These are phyloP conservation scores for Indicator indicator DNA, from an alignment of 2,113 vertebrate genomes.

Conservation along the genomic window DNA sequence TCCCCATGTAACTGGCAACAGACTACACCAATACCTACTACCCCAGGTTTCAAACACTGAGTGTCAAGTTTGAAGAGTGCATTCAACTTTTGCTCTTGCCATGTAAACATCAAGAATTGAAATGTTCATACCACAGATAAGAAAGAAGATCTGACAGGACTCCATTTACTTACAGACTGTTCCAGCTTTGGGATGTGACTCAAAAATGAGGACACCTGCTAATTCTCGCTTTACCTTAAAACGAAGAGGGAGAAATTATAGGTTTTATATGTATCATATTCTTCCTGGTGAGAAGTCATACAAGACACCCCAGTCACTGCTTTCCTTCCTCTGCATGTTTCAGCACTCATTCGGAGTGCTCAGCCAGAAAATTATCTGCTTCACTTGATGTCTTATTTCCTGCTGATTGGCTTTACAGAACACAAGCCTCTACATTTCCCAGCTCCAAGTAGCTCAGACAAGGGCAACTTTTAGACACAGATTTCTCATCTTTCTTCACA, in stretches of 20 bases:
- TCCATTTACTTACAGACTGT: slow-evolving; percentile 90
- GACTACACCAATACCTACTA: background rate
- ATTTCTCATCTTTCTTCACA: background rate
- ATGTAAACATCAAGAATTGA: background rate
- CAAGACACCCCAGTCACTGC: background rate
- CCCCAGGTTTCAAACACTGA: background rate
- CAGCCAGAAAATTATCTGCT: background rate
- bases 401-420: background rate
- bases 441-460: background rate
- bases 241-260: slow-evolving; percentile 32
- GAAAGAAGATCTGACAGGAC: background rate
- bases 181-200: slow-evolving; percentile 94
- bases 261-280: background rate
- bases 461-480: background rate
- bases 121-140: background rate
- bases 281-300: background rate
- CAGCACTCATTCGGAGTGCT: background rate
- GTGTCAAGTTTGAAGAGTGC: background rate
- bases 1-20: background rate
- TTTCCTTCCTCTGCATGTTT: background rate
- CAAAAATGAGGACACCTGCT: slow-evolving; percentile 94
- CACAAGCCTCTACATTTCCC: background rate
- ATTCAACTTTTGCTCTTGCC: background rate
- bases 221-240: slow-evolving; percentile 93
- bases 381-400: background rate